Base-by-base conservation (phyloP, 2,113 vertebrate species). In the Tachysurus fulvidraco region DNA sequence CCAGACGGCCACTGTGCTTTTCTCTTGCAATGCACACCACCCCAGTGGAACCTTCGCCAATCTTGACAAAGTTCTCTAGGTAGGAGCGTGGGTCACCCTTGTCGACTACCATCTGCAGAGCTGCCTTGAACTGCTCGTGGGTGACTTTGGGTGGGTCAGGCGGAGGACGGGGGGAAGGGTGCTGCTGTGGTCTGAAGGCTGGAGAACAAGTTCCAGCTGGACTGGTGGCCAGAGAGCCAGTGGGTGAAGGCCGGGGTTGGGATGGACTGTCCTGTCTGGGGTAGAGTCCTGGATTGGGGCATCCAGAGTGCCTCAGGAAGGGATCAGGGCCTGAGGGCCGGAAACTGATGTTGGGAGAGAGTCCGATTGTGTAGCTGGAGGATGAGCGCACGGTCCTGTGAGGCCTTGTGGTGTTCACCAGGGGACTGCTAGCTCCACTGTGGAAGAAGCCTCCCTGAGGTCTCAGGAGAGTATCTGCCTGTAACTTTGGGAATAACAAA, bases 41-140 rank as follows among this genome's bases (percentile, higher is more conserved):
- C 0, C 98, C 98, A 0, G 98, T 99, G 14, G 98, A 99, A 19
- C 98, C 98, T 88, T 99, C 98, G 0, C 98, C 98, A 0, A 99
- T 99, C 94, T 99, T 99, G 36, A 97, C 94, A 21, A 99, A 99
- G 91, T 98, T 98, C 93, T 99, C 97, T 91, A 99, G 95, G 92
- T 97, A 93, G 0, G 96, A 92, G 36, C 97, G 94, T 0, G 98
- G 98, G 79, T 99, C 98, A 0, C 97, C 97, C 89, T 98, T 98
- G 92, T 99, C 97, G 52, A 99, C 98, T 23, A 99, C 98, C 97
- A 98, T 99, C 93, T 98, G 96, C 60, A 99, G 95, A 0, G 98
- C 98, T 5, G 97, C 98, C 91, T 99, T 99, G 92, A 99, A 99
- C 92, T 99, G 97, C 91, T 99, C 97, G 0, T 99, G 98, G 0